phyloP scores from a whole-genome alignment of 2,113 vertebrate genomes.

The Propithecus coquereli region DNA sequence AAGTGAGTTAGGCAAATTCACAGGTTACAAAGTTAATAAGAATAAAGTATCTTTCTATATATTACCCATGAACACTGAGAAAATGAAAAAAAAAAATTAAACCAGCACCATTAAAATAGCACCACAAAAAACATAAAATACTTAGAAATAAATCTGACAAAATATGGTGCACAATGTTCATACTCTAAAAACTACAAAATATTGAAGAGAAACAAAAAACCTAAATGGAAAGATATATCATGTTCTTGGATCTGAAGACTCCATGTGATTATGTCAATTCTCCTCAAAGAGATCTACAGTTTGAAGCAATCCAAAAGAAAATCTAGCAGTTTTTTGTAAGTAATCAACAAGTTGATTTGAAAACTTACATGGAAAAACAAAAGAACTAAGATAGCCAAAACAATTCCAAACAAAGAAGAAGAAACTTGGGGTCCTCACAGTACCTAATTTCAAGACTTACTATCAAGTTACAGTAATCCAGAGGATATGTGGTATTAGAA shows the following conservation, averaged over 20 bases:
- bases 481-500: background rate
- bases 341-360: background rate
- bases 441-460: background rate
- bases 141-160: background rate
- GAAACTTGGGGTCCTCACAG: background rate
- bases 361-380: background rate
- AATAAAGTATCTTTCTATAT: background rate
- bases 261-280: background rate
- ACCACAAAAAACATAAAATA: background rate
- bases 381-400: background rate
- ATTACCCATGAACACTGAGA: background rate
- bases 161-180: background rate
- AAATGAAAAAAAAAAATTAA: background rate
- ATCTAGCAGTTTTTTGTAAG: background rate
- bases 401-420: background rate
- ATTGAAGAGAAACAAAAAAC: background rate
- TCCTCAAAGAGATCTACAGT: background rate
- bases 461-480: background rate
- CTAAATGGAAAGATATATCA: background rate
- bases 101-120: background rate
- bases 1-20: background rate
- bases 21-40: constrained; percentile 14
- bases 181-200: background rate
- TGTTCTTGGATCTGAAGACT: background rate
- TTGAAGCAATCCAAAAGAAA: background rate